Evolutionary conservation across 2,888 invertebrate genomes (phyloP).

Genomic region (Molorchus minor): DNA sequence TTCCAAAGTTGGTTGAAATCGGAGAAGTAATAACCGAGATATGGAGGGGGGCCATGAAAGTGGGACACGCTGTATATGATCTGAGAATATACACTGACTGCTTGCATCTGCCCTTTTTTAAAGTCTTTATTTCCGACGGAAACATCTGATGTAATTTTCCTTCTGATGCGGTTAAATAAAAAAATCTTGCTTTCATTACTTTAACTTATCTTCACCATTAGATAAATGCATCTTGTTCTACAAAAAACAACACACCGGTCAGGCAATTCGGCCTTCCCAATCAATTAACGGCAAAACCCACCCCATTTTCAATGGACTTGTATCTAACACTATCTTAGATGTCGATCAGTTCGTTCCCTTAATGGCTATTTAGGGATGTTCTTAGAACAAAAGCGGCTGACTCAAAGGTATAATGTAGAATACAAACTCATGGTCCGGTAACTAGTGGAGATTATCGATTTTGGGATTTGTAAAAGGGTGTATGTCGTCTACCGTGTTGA

Average conservation of each 20-base stretch:
- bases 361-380: constrained; percentile 38
- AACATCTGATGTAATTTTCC: too few relatives aligned
- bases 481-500: background rate
- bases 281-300: constrained; percentile 34
- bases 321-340: constrained; percentile 36
- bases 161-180: too few relatives aligned
- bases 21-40: too few relatives aligned
- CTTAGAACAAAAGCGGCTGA: constrained; percentile 39
- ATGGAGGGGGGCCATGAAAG: too few relatives aligned
- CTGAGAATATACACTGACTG: too few relatives aligned
- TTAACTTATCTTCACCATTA: background rate
- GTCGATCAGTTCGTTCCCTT: constrained; percentile 37
- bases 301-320: constrained; percentile 28
- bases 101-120: too few relatives aligned
- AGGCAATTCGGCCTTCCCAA: constrained; percentile 19
- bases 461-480: constrained; percentile 11
- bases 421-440: constrained; percentile 32
- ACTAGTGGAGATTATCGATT: constrained; percentile 31
- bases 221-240: constrained; percentile 1
- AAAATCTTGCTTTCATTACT: too few relatives aligned
- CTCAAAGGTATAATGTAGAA: constrained; percentile 40
- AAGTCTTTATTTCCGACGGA: too few relatives aligned
- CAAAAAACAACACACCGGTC: background rate
- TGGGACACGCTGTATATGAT: too few relatives aligned
- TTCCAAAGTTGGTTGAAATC: too few relatives aligned